Evolutionary conservation across 2,113 vertebrate species (phyloP), one percentile per base, ranked within the genome.

Genomic region (Xiphias gladius): DNA sequence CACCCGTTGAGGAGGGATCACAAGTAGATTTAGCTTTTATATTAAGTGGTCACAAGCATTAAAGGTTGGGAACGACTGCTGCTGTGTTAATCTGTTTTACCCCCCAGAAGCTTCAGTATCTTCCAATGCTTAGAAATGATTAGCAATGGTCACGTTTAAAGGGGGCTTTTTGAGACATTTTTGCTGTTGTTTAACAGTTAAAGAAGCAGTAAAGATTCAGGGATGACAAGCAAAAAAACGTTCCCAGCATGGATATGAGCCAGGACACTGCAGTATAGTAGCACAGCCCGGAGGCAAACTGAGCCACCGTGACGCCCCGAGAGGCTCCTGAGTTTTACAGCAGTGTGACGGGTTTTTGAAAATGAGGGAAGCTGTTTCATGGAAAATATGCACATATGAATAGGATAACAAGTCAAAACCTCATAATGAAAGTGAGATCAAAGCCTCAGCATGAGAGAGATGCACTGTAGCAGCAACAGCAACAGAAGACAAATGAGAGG

Each of bases 401-500:
- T 7, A 8, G 12, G 32, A 58, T 22, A 61, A 50, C 55, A 70
- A 72, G 62, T 50, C 32, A 30, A 46, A 81, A 41, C 8, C 0
- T 28, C 57, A 54, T 52, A 32, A 17, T 59, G 75, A 82, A 32
- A n/a, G 86, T 39, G 68, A 76, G 55, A 79, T 82, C 63, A 86
- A 76, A 83, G 72, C 63, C 30, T 30, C 32, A 52, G n/a, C 3
- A n/a, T 28, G 52, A 54, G 55, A 50, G 61, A 71, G 72, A 48
- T 7, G 32, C n/a, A 28, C 22, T 8, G 14, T 19, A 61, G 61
- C 43, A 35, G 70, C 35, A 28, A n/a, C n/a, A n/a, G 70, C 35
- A 74, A 37, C 28, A 71, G 62, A 59, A 30, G 48, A 14, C 20
- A 71, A 28, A 20, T 35, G 50, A 66, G 57, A 59, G 7, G 13